A percentile compares a stretch with the other conserved stretches of the same genome.
These are phyloP conservation scores for Hoplodrina blanda DNA, from an alignment of 2,888 invertebrate species.

Conservation along the genomic window DNA sequence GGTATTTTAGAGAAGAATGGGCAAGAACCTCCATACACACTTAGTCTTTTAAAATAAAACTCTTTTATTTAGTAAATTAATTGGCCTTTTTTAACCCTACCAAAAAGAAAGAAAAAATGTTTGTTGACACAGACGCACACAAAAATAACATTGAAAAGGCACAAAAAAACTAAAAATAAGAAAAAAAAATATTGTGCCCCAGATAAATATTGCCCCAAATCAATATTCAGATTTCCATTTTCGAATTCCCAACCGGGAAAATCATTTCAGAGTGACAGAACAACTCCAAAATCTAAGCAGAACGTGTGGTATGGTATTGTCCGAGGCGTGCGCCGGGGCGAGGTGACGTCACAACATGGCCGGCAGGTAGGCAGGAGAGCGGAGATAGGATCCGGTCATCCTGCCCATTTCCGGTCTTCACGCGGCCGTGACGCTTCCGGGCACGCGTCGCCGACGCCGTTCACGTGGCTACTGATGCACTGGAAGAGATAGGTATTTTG, in stretches of 20 bases:
- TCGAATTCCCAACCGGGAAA: conserved; percentile 32
- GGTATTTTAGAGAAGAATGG: too few relatives aligned
- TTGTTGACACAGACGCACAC: too few relatives aligned
- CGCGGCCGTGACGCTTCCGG: conserved; percentile 91
- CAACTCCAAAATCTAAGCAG: conserved; percentile 70
- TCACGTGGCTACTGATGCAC: conserved; percentile 73
- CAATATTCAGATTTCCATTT: conserved; percentile 9
- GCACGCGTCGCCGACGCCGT: conserved; percentile 87
- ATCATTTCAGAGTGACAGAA: conserved; percentile 61
- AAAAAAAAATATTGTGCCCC: too few relatives aligned
- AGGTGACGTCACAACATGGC: conserved; percentile 88
- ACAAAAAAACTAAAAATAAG: too few relatives aligned
- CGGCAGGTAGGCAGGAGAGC: conserved; percentile 86
- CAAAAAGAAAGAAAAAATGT: too few relatives aligned
- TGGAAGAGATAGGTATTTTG: conserved; percentile 74
- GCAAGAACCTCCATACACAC: too few relatives aligned
- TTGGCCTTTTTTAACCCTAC: too few relatives aligned
- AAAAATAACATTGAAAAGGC: too few relatives aligned
- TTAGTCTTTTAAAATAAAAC: too few relatives aligned
- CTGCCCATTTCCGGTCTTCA: conserved; percentile 91
- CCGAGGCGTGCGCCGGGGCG: conserved; percentile 62
- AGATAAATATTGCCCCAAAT: too few relatives aligned
- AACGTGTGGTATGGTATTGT: conserved; percentile 66
- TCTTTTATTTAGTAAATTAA: too few relatives aligned
- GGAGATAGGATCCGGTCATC: conserved; percentile 91